A percentile compares a stretch with the other conserved stretches of the same genome.
Conservation (phyloP, 2,888 invertebrate genomes). For the Napeogenes inachia region DNA sequence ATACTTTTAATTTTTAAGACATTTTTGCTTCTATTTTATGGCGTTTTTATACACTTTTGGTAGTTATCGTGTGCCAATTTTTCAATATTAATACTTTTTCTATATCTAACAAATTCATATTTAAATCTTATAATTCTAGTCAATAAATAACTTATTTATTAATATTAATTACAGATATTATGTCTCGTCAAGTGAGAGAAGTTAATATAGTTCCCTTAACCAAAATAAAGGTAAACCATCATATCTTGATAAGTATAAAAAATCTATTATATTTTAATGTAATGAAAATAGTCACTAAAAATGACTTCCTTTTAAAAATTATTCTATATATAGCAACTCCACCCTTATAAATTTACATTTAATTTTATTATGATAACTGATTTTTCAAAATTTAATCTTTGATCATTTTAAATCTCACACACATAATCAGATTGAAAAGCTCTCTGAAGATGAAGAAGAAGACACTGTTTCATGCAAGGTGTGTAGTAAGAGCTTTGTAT, state of each 20-base stretch:
- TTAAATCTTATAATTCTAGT: not conserved
- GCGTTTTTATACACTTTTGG: not conserved
- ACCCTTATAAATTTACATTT: not conserved
- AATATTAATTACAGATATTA: slow-evolving; percentile 21
- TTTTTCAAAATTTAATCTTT: no score
- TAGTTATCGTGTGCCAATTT: not conserved
- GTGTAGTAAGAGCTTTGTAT: slow-evolving; percentile 51
- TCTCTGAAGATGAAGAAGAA: slow-evolving; percentile 42
- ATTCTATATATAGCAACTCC: no score
- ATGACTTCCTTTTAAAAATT: no score
- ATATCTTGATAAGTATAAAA: no score
- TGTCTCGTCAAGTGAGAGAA: slow-evolving; percentile 36
- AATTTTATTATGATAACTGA: not conserved
- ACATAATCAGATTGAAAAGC: slow-evolving; percentile 41
- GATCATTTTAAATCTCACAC: not conserved
- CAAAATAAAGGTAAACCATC: slow-evolving; percentile 44
- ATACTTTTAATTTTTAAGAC: not conserved
- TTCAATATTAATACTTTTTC: slow-evolving; percentile 1
- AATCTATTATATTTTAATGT: no score
- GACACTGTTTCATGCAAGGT: slow-evolving; percentile 45
- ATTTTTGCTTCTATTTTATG: not conserved
- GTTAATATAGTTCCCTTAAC: slow-evolving; percentile 43
- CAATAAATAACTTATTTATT: no score
- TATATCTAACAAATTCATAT: not conserved
- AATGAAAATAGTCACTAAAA: no score